phyloP scores from a whole-genome alignment of 2,113 vertebrate genomes.

The Nettapus auritus region DNA sequence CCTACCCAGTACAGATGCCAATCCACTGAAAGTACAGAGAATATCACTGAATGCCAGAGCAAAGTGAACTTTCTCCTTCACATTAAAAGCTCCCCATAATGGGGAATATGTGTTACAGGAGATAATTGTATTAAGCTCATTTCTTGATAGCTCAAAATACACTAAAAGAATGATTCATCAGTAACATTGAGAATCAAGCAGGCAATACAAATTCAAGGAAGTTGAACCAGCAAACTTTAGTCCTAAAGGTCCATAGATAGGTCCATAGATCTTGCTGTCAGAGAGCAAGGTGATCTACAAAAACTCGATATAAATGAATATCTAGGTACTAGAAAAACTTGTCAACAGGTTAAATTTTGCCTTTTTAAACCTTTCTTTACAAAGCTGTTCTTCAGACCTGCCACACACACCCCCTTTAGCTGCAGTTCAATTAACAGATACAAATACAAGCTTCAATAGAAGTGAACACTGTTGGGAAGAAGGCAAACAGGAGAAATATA shows the following conservation, averaged over 20 bases:
- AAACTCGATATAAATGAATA: not conserved
- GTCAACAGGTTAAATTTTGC: not conserved
- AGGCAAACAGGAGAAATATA: not conserved
- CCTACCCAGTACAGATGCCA: not conserved
- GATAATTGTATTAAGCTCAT: not conserved
- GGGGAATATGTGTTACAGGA: not conserved
- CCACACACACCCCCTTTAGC: not conserved
- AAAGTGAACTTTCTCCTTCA: not conserved
- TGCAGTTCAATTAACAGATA: not conserved
- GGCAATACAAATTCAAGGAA: not conserved
- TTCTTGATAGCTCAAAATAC: not conserved
- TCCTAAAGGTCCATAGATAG: not conserved
- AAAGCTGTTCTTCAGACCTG: not conserved
- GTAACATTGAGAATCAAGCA: not conserved
- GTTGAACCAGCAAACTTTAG: not conserved
- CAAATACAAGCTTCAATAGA: not conserved
- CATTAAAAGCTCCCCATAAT: not conserved
- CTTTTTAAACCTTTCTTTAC: not conserved
- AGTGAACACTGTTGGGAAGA: not conserved
- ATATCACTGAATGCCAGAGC: not conserved
- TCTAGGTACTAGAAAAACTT: not conserved
- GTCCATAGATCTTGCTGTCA: not conserved
- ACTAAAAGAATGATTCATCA: not conserved
- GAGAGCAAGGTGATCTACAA: not conserved
- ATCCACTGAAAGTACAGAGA: not conserved